A percentile compares a stretch with the other conserved stretches of the same genome.
These are phyloP conservation scores for Anastrepha ludens DNA, from an alignment of 1,140 invertebrate species.

Conservation along the genomic window DNA sequence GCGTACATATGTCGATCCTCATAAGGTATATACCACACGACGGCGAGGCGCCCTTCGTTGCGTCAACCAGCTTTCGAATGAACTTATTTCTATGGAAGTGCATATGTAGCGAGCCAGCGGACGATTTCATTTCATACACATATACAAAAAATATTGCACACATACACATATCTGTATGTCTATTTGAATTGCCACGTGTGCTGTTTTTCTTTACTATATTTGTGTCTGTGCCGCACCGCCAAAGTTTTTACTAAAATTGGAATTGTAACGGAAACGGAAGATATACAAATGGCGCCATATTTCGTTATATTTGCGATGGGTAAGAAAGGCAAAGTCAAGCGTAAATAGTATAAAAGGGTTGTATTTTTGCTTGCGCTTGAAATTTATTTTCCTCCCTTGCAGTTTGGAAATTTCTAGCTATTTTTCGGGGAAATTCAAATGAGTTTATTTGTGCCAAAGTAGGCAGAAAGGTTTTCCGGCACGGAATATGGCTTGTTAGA, in stretches of 20 bases:
- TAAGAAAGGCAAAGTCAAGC: background rate
- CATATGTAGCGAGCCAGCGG: background rate
- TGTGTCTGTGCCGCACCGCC: background rate
- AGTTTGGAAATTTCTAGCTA: background rate
- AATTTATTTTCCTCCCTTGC: background rate
- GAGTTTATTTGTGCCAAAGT: slow-evolving; percentile 21
- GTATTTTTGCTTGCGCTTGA: slow-evolving; percentile 18
- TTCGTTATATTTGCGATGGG: slow-evolving; percentile 4
- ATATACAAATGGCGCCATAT: slow-evolving; percentile 54
- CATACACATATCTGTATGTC: background rate
- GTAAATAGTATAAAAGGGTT: background rate
- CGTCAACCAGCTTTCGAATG: background rate
- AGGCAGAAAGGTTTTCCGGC: slow-evolving; percentile 33
- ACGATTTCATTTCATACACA: background rate
- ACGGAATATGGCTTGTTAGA: background rate
- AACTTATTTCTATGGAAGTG: background rate
- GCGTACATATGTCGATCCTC: no score
- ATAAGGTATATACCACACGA: no score
- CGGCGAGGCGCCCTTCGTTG: background rate
- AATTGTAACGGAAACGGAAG: slow-evolving; percentile 54
- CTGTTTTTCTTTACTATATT: background rate
- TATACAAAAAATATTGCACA: background rate
- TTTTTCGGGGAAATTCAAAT: slow-evolving; percentile 17
- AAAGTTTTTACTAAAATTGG: slow-evolving; percentile 49
- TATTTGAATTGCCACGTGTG: background rate